Evolutionary conservation across 2,113 vertebrate species (phyloP).

Genomic region (Ginglymostoma cirratum): DNA sequence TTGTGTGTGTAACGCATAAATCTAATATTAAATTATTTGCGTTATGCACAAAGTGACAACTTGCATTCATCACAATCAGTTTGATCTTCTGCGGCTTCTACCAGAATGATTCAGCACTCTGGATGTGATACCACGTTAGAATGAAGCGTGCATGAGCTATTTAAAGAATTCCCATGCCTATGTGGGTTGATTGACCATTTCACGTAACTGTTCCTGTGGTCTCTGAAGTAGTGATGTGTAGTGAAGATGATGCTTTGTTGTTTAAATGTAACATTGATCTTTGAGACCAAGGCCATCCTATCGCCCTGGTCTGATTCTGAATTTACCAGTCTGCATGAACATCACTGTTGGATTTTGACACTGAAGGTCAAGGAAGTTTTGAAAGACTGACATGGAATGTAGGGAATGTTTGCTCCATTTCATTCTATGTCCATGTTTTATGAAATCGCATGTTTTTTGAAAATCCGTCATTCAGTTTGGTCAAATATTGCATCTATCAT

Average conservation of each 20-base stretch:
- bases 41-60: neutral
- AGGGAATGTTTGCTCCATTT: neutral
- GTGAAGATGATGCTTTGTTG: slow-evolving; percentile 66
- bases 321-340: neutral
- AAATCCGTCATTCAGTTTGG: neutral
- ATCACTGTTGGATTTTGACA: neutral
- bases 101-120: slow-evolving; percentile 79
- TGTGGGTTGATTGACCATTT: slow-evolving; percentile 74
- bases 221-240: slow-evolving; percentile 56
- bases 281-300: slow-evolving; percentile 62
- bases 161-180: slow-evolving; percentile 74
- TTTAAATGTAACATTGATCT: slow-evolving; percentile 59
- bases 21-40: neutral
- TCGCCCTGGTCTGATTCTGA: slow-evolving; percentile 43
- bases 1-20: neutral
- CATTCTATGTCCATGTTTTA: neutral
- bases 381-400: neutral
- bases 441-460: neutral
- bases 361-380: neutral
- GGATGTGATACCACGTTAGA: slow-evolving; percentile 75
- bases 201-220: slow-evolving; percentile 76
- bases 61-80: neutral
- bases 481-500: too few relatives aligned
- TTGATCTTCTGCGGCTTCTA: slow-evolving; percentile 64
- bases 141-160: slow-evolving; percentile 73